These are phyloP conservation scores for Zygothrica quintamaculata DNA, from an alignment of 2,888 invertebrate species.

Conservation along the genomic window DNA sequence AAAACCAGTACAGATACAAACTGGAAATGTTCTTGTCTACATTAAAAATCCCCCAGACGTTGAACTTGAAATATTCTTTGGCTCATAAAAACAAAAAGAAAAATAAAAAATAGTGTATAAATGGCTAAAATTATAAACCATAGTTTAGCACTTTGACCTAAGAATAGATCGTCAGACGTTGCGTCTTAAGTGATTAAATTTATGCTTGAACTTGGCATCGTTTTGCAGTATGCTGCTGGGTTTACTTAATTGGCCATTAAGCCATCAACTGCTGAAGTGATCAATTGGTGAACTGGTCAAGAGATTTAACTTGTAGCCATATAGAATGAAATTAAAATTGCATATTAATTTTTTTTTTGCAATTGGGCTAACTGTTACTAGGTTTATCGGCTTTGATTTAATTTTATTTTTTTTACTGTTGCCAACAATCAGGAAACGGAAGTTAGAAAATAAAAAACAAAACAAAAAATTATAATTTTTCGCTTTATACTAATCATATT, in stretches of 20 bases:
- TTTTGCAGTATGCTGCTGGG: neutral
- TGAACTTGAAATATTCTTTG: conserved; percentile 62
- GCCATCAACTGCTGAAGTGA: too few species aligned
- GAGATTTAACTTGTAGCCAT: conserved; percentile 8
- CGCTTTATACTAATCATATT: conserved; percentile 60
- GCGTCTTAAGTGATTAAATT: conserved; percentile 39
- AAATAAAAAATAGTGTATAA: too few species aligned
- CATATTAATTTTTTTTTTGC: conserved; percentile 27
- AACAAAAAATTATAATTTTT: too few species aligned
- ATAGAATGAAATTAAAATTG: conserved; percentile 54
- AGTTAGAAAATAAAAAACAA: conserved; percentile 49
- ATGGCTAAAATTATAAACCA: conserved; percentile 42
- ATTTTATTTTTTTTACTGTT: conserved; percentile 46
- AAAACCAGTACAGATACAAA: conserved; percentile 21
- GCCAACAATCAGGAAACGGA: conserved; percentile 72
- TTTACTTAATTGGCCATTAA: conserved; percentile 20
- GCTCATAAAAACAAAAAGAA: conserved; percentile 36
- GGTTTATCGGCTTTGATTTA: conserved; percentile 59
- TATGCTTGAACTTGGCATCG: conserved; percentile 68
- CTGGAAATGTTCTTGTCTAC: conserved; percentile 62
- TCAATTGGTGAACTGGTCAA: conserved; percentile 1
- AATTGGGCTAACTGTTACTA: conserved; percentile 47
- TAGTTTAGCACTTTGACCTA: conserved; percentile 29
- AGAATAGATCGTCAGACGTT: conserved; percentile 60
- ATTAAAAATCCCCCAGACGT: conserved; percentile 33